These are phyloP conservation scores for Hypocryptadius cinnamomeus DNA, from an alignment of 2,113 vertebrate species.

Conservation along the genomic window DNA sequence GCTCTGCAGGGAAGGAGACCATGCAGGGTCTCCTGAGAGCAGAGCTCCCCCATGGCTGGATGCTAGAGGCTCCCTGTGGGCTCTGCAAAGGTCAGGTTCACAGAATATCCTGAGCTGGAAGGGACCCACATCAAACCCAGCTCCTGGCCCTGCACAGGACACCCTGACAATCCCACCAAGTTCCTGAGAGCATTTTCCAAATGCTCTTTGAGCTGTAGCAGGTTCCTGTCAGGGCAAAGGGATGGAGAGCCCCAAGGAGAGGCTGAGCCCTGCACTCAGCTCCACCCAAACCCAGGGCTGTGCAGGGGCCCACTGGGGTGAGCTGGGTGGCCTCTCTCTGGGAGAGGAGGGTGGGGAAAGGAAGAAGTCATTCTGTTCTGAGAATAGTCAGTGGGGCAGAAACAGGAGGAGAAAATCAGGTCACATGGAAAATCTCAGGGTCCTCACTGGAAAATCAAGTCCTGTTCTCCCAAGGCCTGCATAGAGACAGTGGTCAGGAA, in stretches of 20 bases:
- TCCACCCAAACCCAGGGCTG: not conserved
- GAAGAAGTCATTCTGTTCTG: not conserved
- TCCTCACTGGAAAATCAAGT: not conserved
- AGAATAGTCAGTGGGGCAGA: not conserved
- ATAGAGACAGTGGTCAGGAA: not conserved
- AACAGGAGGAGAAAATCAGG: not conserved
- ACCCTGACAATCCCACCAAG: not conserved
- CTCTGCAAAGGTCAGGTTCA: not conserved
- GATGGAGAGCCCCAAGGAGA: not conserved
- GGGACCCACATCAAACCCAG: not conserved
- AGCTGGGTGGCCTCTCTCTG: no score
- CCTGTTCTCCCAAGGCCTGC: not conserved
- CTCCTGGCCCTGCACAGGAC: not conserved
- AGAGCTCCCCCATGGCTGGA: fast-evolving
- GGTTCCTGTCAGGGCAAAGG: not conserved
- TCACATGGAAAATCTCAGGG: not conserved
- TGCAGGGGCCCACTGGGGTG: fast-evolving
- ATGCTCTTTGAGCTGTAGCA: not conserved
- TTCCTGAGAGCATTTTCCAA: not conserved
- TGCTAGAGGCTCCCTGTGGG: not conserved
- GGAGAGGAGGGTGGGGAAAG: not conserved
- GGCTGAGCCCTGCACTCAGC: not conserved
- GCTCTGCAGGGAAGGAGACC: not conserved
- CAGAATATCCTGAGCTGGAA: not conserved
- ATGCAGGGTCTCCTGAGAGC: not conserved